phyloP scores from a whole-genome alignment of 2,113 vertebrate genomes.

The Sturnira hondurensis region DNA sequence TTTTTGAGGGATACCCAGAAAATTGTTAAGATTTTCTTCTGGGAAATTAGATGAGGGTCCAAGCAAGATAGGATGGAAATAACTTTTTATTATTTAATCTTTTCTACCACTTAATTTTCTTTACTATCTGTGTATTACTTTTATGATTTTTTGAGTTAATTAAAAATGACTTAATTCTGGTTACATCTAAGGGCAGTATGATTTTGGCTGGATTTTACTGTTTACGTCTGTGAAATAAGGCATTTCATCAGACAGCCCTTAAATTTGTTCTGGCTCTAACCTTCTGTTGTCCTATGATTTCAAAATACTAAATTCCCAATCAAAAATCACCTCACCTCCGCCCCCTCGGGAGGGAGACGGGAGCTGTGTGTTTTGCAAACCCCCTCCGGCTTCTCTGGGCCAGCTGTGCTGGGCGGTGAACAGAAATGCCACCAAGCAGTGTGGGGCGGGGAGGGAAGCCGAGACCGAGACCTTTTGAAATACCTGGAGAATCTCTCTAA shows the following conservation, averaged over 20 bases:
- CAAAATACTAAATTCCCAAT: background rate
- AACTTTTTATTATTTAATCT: background rate
- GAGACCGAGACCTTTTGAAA: conserved; percentile 8
- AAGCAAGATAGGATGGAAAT: background rate
- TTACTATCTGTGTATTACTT: background rate
- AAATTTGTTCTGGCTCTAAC: background rate
- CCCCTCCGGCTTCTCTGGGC: background rate
- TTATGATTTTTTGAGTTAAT: background rate
- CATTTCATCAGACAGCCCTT: background rate
- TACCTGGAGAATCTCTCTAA: background rate
- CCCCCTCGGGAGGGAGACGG: background rate
- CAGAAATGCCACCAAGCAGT: background rate
- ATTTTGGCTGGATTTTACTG: background rate
- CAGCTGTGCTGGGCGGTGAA: background rate
- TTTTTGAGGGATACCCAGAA: background rate
- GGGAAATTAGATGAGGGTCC: background rate
- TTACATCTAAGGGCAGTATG: background rate
- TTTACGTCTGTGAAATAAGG: background rate
- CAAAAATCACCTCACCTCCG: background rate
- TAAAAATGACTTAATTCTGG: background rate
- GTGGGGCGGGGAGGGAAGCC: background rate
- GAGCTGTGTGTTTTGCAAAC: background rate
- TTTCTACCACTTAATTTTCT: background rate
- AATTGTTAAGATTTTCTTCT: background rate
- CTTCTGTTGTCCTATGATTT: background rate